These are phyloP conservation scores for Setipinna tenuifilis DNA, from an alignment of 2,797 vertebrate genomes.

Conservation along the genomic window DNA sequence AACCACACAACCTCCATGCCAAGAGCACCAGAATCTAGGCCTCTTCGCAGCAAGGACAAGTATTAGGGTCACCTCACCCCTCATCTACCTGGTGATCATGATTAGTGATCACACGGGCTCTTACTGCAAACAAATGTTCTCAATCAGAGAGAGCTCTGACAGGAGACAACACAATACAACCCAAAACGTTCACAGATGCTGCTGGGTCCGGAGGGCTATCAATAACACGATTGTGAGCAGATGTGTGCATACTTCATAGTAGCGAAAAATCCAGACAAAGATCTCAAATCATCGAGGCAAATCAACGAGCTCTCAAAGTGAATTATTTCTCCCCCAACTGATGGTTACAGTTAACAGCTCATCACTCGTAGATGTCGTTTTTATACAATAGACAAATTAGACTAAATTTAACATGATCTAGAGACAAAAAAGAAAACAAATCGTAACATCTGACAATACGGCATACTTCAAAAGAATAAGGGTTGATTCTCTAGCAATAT, in stretches of 20 bases:
- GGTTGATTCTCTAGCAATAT: neutral
- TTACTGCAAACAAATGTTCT: neutral
- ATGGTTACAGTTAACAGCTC: neutral
- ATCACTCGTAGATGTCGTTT: neutral
- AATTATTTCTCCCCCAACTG: neutral
- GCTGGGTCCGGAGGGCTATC: neutral
- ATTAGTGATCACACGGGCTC: neutral
- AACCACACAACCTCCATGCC: neutral
- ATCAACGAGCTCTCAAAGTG: constrained; percentile 1
- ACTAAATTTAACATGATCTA: neutral
- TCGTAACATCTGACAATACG: neutral
- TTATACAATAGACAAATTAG: neutral
- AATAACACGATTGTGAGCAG: neutral
- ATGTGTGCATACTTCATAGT: constrained; percentile 9
- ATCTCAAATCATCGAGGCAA: neutral
- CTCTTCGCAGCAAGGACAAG: neutral
- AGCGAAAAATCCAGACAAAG: constrained; percentile 1
- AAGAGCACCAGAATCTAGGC: neutral
- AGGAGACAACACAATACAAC: neutral
- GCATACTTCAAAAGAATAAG: neutral
- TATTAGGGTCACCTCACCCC: neutral
- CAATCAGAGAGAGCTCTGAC: neutral
- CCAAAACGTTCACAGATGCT: neutral
- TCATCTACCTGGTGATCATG: neutral
- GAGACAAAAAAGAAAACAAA: neutral